Evolutionary conservation across 2,113 vertebrate species (phyloP), one percentile per base, ranked within the genome.

Genomic region (Aepyceros melampus): DNA sequence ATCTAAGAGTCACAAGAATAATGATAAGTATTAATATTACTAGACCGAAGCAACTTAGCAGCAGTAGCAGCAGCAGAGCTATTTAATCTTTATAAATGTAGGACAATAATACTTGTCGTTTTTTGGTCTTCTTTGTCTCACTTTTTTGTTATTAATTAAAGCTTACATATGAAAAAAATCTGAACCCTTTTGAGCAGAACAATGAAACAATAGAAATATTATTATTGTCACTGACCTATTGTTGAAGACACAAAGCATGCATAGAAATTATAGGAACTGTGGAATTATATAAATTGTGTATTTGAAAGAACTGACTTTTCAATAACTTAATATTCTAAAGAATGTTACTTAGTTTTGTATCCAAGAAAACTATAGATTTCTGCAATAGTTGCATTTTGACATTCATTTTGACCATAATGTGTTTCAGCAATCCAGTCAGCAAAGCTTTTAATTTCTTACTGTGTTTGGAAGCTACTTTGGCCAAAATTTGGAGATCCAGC

Each of bases 361-460:
- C 21, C 78, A 81, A 85, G 31, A 96, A 87, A 89, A 64, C 6
- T 71, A 49, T 36, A 43, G 56, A 91, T 92, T 89, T 97, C 43
- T 94, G 49, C 86, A 55, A 78, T 13, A 55, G 5, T 47, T 97
- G 29, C 45, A 87, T 76, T 97, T 95, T 83, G 15, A 62, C 53
- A 17, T 83, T 95, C 2, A 87, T 95, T 96, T 87, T 71, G 31
- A 85, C 51, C 16, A 71, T 87, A 94, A 76, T 92, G 47, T 53
- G 13, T 79, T 94, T 94, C 78, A 76, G 40, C 97, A 97, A 95
- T 97, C 93, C 91, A 97, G 97, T 97, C 89, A 97, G 15, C 47
- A 97, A 78, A 95, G 93, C 95, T 97, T 97, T 98, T 97, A 97
- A 98, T 98, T 96, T 98, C 94, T 97, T 4, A 3, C 91, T 97